phyloP scores from a whole-genome alignment of 2,888 invertebrate genomes.

The Agriotes lineatus region DNA sequence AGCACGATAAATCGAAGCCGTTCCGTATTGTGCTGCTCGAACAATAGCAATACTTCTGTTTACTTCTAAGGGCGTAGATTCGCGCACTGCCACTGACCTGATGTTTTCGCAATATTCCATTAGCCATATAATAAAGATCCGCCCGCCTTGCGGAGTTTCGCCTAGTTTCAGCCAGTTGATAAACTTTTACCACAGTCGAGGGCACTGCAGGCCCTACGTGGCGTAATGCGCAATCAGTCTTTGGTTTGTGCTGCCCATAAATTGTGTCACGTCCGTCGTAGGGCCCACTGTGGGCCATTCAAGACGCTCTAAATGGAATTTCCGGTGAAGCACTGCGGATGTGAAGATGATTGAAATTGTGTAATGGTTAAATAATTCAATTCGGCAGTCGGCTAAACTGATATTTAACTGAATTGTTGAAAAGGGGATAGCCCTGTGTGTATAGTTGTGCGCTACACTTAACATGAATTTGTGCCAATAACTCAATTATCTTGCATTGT shows the following conservation, averaged over 20 bases:
- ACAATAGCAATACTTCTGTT: slow-evolving; percentile 11
- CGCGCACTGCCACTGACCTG: not conserved
- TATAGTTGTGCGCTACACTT: too few species aligned
- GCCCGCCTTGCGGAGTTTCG: not conserved
- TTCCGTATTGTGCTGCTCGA: slow-evolving; percentile 3
- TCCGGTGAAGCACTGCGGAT: slow-evolving; percentile 29
- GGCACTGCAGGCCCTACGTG: slow-evolving; percentile 24
- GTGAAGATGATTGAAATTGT: slow-evolving; percentile 33
- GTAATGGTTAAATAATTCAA: slow-evolving; percentile 20
- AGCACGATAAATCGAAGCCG: slow-evolving; percentile 18
- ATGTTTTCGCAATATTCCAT: slow-evolving; percentile 15
- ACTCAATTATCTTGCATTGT: too few species aligned
- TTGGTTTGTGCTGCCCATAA: slow-evolving; percentile 36
- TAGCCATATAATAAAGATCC: slow-evolving; percentile 13
- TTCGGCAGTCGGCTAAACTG: slow-evolving; percentile 1
- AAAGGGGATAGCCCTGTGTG: not conserved
- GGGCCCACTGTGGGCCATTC: slow-evolving; percentile 31
- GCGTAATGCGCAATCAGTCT: slow-evolving; percentile 40
- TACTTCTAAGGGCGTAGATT: slow-evolving; percentile 3
- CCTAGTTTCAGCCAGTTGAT: slow-evolving; percentile 14
- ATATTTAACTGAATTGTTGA: slow-evolving; percentile 9
- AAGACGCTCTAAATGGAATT: slow-evolving; percentile 38
- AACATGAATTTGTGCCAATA: too few species aligned
- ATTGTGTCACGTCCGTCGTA: slow-evolving; percentile 33
- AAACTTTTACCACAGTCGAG: slow-evolving; percentile 23